These are phyloP conservation scores for Linyphia triangularis DNA, from an alignment of 2,888 invertebrate species.

Conservation along the genomic window DNA sequence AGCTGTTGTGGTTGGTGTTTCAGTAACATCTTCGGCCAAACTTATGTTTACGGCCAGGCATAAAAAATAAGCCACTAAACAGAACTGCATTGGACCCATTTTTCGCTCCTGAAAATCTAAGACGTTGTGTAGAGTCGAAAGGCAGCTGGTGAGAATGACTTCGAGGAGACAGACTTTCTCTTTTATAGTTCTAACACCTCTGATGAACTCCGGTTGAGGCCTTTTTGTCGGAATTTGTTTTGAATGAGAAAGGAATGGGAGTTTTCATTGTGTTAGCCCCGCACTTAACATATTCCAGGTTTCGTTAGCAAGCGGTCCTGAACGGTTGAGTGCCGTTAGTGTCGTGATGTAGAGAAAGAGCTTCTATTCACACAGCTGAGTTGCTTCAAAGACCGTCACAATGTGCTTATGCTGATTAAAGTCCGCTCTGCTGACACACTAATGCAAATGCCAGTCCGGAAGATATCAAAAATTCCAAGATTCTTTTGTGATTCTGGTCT, in stretches of 20 bases:
- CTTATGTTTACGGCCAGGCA: background rate
- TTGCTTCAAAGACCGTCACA: slow-evolving; percentile 1
- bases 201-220: slow-evolving; percentile 19
- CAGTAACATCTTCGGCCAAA: background rate
- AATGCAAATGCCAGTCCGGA: slow-evolving; percentile 2
- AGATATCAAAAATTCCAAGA: slow-evolving; percentile 8
- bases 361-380: slow-evolving; percentile 1
- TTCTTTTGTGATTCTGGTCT: slow-evolving; percentile 35
- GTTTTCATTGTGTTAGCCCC: slow-evolving; percentile 5
- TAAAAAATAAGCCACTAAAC: background rate
- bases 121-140: background rate
- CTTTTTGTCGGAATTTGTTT: slow-evolving; percentile 8
- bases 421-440: slow-evolving; percentile 53
- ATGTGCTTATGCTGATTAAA: slow-evolving; percentile 41
- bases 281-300: slow-evolving; percentile 62
- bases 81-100: slow-evolving; percentile 1
- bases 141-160: slow-evolving; percentile 17
- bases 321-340: slow-evolving; percentile 20
- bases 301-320: background rate
- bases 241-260: slow-evolving; percentile 53
- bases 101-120: slow-evolving; percentile 32
- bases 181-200: slow-evolving; percentile 35
- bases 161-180: slow-evolving; percentile 15
- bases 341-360: background rate
- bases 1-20: background rate